These are phyloP conservation scores for Poliocrania exsul DNA, from an alignment of 2,797 vertebrate species.

Conservation along the genomic window DNA sequence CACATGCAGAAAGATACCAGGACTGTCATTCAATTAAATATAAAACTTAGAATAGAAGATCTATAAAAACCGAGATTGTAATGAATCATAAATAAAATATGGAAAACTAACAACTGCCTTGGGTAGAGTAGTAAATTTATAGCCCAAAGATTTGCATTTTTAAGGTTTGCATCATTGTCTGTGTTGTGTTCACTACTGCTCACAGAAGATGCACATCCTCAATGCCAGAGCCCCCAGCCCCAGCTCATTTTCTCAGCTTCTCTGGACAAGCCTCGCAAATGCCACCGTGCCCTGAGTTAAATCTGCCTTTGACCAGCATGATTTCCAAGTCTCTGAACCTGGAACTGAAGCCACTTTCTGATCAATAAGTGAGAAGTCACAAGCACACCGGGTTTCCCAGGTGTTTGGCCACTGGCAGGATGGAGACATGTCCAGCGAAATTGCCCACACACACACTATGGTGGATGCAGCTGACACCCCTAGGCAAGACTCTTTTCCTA, in stretches of 20 bases:
- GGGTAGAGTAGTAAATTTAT: conserved; percentile 58
- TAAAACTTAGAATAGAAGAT: conserved; percentile 57
- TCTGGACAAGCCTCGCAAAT: not conserved
- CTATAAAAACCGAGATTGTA: conserved; percentile 70
- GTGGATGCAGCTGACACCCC: not conserved
- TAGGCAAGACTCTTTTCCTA: not conserved
- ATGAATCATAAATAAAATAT: conserved; percentile 72
- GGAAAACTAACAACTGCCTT: conserved; percentile 50
- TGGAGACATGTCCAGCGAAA: not conserved
- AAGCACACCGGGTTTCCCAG: fast-evolving
- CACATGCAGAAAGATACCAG: conserved; percentile 61
- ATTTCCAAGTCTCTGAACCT: not conserved
- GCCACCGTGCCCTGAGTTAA: not conserved
- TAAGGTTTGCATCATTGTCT: conserved; percentile 52
- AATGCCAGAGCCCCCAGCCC: fast-evolving
- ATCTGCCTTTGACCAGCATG: not conserved
- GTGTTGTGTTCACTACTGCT: not conserved
- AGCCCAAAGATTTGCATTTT: conserved; percentile 73
- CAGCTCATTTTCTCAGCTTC: not conserved
- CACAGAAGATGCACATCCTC: conserved; percentile 40
- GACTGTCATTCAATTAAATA: conserved; percentile 70
- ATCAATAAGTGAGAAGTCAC: not conserved
- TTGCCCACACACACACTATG: not conserved
- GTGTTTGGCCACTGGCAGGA: not conserved
- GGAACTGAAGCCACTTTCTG: not conserved